phyloP scores from a whole-genome alignment of 2,888 invertebrate species.

The Epicampocera succincta region DNA sequence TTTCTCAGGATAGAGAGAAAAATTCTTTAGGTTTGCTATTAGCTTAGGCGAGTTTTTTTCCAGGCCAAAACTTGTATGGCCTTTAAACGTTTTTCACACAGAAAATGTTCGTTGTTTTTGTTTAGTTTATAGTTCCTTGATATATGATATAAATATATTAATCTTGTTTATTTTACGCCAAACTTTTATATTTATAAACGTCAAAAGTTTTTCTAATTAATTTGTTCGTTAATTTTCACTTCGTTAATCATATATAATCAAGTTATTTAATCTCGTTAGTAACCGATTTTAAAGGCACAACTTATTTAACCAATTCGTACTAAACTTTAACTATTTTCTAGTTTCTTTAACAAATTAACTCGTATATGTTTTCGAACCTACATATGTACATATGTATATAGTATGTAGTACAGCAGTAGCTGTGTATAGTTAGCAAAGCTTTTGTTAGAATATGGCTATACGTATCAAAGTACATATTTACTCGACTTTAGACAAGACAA shows the following conservation, averaged over 20 bases:
- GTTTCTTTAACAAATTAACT: conserved; percentile 15
- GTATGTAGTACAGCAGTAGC: too few relatives aligned
- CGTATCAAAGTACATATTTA: neutral
- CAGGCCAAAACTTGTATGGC: conserved; percentile 7
- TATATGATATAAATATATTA: conserved; percentile 14
- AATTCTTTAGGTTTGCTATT: too few relatives aligned
- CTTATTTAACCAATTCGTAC: conserved; percentile 30
- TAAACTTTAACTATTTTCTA: conserved; percentile 27
- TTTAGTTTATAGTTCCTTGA: conserved; percentile 47
- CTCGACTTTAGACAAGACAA: neutral
- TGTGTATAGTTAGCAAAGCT: conserved; percentile 12
- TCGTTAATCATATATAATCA: conserved; percentile 35
- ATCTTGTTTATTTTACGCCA: conserved; percentile 33
- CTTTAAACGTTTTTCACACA: conserved; percentile 13
- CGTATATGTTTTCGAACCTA: conserved; percentile 10
- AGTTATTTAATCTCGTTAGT: conserved; percentile 35
- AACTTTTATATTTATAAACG: conserved; percentile 23
- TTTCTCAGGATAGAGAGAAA: neutral
- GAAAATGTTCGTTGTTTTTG: conserved; percentile 43
- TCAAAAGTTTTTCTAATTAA: conserved; percentile 34
- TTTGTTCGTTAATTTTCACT: conserved; percentile 36
- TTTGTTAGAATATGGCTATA: conserved; percentile 1
- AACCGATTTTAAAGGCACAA: conserved; percentile 62
- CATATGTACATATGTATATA: neutral
- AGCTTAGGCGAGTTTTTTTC: neutral